Evolutionary conservation across 2,113 vertebrate genomes (phyloP).

Genomic region (Syngnathus typhle): DNA sequence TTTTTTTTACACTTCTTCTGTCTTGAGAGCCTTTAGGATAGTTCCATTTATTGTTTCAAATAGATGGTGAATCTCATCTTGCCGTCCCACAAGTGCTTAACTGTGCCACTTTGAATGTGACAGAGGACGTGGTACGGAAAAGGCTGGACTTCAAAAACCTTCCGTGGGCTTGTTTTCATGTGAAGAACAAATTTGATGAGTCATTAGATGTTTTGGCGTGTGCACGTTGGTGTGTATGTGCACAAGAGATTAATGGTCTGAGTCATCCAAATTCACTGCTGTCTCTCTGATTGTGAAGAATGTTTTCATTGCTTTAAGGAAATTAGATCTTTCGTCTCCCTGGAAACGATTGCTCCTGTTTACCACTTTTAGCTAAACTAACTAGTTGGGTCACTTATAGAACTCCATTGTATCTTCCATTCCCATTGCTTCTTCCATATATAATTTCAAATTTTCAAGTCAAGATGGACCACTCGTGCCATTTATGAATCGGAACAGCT

Average conservation of each 20-base stretch:
- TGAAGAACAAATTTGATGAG: constrained; percentile 46
- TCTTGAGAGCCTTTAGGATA: not conserved
- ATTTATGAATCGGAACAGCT: not conserved
- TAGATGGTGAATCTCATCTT: constrained; percentile 19
- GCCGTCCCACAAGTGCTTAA: constrained; percentile 2
- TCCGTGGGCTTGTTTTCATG: constrained; percentile 41
- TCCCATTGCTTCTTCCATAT: not conserved
- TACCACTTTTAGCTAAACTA: too few species aligned
- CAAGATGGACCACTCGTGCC: not conserved
- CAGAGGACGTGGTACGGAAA: constrained; percentile 39
- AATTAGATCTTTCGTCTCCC: not conserved
- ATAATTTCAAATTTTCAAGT: not conserved
- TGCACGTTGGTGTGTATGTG: constrained; percentile 17
- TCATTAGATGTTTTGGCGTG: constrained; percentile 51
- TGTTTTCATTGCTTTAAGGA: not conserved
- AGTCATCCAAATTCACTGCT: not conserved
- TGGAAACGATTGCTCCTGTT: too few species aligned
- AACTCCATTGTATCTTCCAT: not conserved
- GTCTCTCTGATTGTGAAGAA: not conserved
- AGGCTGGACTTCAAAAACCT: constrained; percentile 39
- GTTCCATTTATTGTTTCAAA: not conserved
- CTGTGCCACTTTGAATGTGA: constrained; percentile 11
- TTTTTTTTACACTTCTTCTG: not conserved
- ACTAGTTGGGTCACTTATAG: too few species aligned
- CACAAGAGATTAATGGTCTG: too few species aligned